phyloP scores from a whole-genome alignment of 2,888 invertebrate species.

The Hermodice carunculata region DNA sequence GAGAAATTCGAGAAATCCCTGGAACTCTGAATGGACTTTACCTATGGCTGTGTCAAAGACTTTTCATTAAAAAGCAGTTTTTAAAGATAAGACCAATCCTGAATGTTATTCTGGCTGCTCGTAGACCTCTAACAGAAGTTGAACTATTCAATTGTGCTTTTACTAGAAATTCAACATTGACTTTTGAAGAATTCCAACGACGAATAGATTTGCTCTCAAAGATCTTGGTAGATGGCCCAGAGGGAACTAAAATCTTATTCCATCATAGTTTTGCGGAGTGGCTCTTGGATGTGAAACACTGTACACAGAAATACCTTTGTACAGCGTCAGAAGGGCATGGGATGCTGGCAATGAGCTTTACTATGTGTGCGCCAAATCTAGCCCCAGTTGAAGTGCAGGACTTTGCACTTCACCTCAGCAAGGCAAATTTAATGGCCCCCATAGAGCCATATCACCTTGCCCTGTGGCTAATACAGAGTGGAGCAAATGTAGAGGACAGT shows the following conservation, averaged over 20 bases:
- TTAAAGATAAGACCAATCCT: constrained; percentile 80
- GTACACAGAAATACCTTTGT: constrained; percentile 92
- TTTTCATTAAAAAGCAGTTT: constrained; percentile 89
- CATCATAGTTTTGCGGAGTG: constrained; percentile 96
- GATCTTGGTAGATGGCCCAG: constrained; percentile 81
- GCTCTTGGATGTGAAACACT: constrained; percentile 97
- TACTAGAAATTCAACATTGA: constrained; percentile 82
- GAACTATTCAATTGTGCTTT: constrained; percentile 87
- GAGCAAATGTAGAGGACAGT: constrained; percentile 63
- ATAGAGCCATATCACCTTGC: constrained; percentile 75
- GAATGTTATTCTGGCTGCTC: constrained; percentile 88
- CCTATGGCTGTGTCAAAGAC: constrained; percentile 92
- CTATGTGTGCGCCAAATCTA: constrained; percentile 73
- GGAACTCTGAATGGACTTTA: constrained; percentile 95
- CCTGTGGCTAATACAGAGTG: constrained; percentile 78
- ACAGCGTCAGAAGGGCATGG: constrained; percentile 84
- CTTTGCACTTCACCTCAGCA: constrained; percentile 72
- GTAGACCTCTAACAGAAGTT: constrained; percentile 81
- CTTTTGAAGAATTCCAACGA: constrained; percentile 57
- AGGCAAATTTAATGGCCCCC: constrained; percentile 61
- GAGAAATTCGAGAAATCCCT: constrained; percentile 91
- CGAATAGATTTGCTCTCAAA: constrained; percentile 58
- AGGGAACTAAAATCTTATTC: constrained; percentile 77
- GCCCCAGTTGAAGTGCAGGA: constrained; percentile 69
- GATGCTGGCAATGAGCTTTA: constrained; percentile 75